These are phyloP conservation scores for Chelonia mydas DNA, from an alignment of 2,797 vertebrate species.

Conservation along the genomic window DNA sequence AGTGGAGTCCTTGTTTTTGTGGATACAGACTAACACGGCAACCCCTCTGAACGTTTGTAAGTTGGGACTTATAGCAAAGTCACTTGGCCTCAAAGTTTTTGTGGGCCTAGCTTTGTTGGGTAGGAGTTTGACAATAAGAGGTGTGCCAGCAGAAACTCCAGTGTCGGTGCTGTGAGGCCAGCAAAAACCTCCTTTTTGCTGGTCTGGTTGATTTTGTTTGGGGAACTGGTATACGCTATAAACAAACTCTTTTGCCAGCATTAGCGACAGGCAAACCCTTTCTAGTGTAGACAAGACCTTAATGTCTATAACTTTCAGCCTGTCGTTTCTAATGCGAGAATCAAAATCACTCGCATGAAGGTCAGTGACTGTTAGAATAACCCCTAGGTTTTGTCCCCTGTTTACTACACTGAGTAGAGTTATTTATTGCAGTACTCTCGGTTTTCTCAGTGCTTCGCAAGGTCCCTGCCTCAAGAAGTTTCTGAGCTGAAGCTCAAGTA, in stretches of 20 bases:
- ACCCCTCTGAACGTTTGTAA: no score
- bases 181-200: no score
- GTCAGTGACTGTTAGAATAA: no score
- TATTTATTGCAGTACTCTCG: not conserved
- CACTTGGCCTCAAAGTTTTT: not conserved
- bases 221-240: not conserved
- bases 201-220: not conserved
- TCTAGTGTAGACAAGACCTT: not conserved
- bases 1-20: no score
- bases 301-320: not conserved
- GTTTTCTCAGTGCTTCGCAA: not conserved
- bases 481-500: no score
- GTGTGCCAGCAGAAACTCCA: not conserved
- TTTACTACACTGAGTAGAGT: not conserved
- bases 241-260: not conserved
- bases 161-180: not conserved
- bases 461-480: no score
- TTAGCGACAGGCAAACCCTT: not conserved
- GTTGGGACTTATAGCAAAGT: not conserved
- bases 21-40: no score
- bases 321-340: not conserved
- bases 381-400: not conserved
- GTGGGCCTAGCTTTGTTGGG: not conserved
- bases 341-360: not conserved
- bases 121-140: not conserved